phyloP scores from a whole-genome alignment of 2,113 vertebrate genomes.

The Plectropomus leopardus region DNA sequence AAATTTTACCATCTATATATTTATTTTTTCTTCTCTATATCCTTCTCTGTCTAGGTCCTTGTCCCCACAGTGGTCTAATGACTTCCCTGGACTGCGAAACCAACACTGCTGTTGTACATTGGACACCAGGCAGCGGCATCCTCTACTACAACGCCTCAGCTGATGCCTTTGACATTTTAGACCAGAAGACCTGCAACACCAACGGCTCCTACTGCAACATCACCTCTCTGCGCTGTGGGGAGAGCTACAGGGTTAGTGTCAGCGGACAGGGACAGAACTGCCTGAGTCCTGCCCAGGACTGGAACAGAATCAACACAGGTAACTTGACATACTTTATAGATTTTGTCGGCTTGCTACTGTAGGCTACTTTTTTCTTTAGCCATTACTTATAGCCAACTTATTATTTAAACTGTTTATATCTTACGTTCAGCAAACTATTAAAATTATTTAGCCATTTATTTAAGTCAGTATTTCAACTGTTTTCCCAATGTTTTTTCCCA shows the following conservation, averaged over 20 bases:
- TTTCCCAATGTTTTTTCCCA: no score
- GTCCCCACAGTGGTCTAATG: constrained; percentile 68
- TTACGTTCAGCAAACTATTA: neutral
- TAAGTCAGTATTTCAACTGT: no score
- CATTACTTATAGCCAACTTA: neutral
- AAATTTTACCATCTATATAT: neutral
- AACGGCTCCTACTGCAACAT: constrained; percentile 75
- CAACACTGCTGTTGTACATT: constrained; percentile 77
- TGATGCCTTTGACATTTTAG: neutral
- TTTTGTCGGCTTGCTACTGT: neutral
- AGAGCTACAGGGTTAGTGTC: constrained; percentile 78
- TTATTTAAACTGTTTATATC: neutral
- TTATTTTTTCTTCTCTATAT: neutral
- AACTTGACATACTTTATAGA: constrained; percentile 1
- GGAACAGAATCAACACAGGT: constrained; percentile 75
- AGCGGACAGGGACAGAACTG: constrained; percentile 78
- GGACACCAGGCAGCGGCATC: constrained; percentile 77
- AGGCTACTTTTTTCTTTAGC: neutral
- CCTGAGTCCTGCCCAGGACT: constrained; percentile 58
- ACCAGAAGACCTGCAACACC: constrained; percentile 69
- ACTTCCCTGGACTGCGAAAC: constrained; percentile 69
- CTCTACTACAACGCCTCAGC: constrained; percentile 75
- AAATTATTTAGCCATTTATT: no score
- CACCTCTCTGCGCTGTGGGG: constrained; percentile 75
- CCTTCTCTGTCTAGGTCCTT: constrained; percentile 74